Conservation (phyloP, 2,797 vertebrate genomes). For the Myotis planiceps region DNA sequence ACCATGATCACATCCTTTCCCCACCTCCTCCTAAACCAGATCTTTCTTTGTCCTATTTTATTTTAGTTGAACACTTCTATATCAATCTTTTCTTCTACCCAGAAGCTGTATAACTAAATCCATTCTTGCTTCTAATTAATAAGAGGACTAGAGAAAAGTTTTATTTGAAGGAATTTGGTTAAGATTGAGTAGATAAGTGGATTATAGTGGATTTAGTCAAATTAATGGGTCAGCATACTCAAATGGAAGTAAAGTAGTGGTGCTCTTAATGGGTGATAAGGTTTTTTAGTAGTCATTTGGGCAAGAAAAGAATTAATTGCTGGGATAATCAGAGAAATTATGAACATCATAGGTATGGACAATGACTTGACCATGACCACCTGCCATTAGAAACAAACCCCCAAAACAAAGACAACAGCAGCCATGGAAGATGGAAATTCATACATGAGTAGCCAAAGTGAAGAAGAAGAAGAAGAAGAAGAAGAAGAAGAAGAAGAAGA, state of each 20-base stretch:
- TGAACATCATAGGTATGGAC: not conserved
- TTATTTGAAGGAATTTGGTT: slow-evolving; percentile 36
- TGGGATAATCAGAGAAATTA: slow-evolving; percentile 22
- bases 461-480: not conserved
- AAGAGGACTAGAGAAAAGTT: not conserved
- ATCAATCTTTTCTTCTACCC: not conserved
- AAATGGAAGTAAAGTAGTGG: not conserved
- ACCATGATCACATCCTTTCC: not conserved
- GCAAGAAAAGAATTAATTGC: slow-evolving; percentile 33
- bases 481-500: too few relatives aligned
- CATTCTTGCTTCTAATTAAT: slow-evolving; percentile 25
- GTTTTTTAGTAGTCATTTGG: slow-evolving; percentile 28
- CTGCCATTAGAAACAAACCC: not conserved
- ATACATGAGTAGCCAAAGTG: not conserved
- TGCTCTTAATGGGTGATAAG: slow-evolving; percentile 20
- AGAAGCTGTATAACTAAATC: not conserved
- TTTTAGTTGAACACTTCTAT: not conserved
- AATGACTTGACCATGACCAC: not conserved
- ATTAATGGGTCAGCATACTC: not conserved
- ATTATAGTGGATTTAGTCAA: slow-evolving; percentile 42
- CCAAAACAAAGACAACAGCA: not conserved
- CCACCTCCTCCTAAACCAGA: not conserved
- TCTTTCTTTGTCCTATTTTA: not conserved
- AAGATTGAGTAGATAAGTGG: not conserved
- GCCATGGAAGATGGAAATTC: not conserved